Conservation (phyloP, 2,797 vertebrate genomes). For the Phylloscopus collybita region DNA sequence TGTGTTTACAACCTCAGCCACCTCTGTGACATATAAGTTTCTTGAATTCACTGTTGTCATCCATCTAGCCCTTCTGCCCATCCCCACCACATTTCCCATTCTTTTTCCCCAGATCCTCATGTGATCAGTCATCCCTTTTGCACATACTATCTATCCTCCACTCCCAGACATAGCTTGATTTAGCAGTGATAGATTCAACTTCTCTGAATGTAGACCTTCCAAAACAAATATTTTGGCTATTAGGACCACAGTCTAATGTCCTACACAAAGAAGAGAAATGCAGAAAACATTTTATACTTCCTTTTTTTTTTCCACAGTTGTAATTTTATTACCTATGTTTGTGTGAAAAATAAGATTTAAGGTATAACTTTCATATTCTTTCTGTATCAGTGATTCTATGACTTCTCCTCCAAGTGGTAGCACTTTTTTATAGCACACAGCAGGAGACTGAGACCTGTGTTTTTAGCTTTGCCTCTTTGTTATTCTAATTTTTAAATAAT, state of each 20-base stretch:
- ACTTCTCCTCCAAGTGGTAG: neutral
- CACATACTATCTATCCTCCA: neutral
- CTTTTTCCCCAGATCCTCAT: neutral
- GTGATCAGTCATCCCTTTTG: neutral
- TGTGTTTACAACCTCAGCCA: neutral
- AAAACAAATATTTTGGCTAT: neutral
- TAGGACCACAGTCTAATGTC: neutral
- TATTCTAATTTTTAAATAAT: neutral
- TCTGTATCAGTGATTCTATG: neutral
- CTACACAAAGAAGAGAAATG: fast-evolving
- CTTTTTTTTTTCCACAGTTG: neutral
- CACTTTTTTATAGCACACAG: neutral
- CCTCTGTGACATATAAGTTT: neutral
- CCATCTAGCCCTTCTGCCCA: neutral
- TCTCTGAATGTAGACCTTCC: neutral
- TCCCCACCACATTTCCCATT: neutral
- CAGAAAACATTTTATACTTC: neutral
- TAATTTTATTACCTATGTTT: neutral
- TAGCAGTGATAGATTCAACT: neutral
- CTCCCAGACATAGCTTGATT: neutral
- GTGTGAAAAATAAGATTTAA: neutral
- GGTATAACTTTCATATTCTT: neutral
- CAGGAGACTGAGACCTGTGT: neutral
- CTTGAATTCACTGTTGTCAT: neutral
- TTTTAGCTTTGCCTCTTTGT: neutral